A percentile compares a stretch with the other conserved stretches of the same genome.
phyloP scores from a whole-genome alignment of 2,888 invertebrate species.

The Criorhina ranunculi region DNA sequence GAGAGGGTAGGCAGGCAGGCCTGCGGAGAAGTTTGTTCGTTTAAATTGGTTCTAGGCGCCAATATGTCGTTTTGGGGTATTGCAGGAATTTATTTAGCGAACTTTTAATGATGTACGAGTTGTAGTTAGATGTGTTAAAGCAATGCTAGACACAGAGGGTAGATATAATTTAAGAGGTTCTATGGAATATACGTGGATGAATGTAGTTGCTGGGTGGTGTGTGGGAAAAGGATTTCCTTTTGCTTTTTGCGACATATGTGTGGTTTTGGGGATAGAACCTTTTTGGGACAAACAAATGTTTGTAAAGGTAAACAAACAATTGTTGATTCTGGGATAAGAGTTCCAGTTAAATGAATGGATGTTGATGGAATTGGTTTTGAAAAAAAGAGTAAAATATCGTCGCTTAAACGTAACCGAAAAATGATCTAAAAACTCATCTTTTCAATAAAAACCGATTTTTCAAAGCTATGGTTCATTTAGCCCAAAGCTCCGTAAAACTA shows the following conservation, averaged over 20 bases:
- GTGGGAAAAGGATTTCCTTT: background rate
- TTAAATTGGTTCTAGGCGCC: conserved; percentile 66
- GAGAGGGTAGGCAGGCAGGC: background rate
- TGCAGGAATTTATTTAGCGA: conserved; percentile 63
- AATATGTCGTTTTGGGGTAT: conserved; percentile 65
- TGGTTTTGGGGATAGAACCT: conserved; percentile 27
- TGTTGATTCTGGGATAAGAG: conserved; percentile 48
- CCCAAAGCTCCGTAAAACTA: no score
- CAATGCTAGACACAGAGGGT: conserved; percentile 12
- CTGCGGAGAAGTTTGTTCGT: conserved; percentile 7
- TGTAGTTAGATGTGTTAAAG: conserved; percentile 1
- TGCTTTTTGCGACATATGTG: conserved; percentile 24
- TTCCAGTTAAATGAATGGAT: conserved; percentile 3
- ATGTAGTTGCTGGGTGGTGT: background rate
- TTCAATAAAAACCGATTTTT: no score
- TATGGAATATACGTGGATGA: conserved; percentile 26
- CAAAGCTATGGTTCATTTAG: no score
- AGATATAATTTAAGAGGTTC: conserved; percentile 45
- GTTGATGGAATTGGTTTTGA: background rate
- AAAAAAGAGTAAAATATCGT: background rate
- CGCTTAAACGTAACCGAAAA: no score
- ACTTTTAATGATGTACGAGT: conserved; percentile 60
- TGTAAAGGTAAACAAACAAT: conserved; percentile 54
- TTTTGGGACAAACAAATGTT: conserved; percentile 1
- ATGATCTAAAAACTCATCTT: no score